Conservation (phyloP, 2,797 vertebrate species). For the Sandelia bainsii region DNA sequence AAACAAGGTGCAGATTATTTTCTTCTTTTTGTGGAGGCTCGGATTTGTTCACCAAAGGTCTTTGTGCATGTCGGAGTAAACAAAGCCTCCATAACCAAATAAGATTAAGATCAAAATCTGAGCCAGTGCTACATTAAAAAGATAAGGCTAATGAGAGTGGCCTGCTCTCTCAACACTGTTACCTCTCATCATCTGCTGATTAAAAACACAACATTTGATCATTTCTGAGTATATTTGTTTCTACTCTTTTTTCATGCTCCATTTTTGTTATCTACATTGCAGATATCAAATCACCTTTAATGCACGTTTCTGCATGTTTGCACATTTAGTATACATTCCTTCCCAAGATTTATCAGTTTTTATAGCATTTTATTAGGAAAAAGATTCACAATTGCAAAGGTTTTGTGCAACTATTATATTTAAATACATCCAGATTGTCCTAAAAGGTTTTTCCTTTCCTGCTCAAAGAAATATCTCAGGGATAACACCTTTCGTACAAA, state of each 20-base stretch:
- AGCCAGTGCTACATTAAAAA: conserved; percentile 54
- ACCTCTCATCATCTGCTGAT: conserved; percentile 41
- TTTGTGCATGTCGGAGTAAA: conserved; percentile 52
- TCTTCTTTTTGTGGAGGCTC: conserved; percentile 2
- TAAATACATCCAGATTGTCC: conserved; percentile 21
- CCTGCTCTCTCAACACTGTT: conserved; percentile 19
- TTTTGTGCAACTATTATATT: conserved; percentile 29
- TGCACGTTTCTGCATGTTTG: background rate
- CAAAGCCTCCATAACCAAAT: conserved; percentile 73
- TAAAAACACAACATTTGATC: conserved; percentile 27
- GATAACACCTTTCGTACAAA: conserved; percentile 76
- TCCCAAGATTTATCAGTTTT: background rate
- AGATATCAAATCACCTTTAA: background rate
- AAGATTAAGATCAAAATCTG: conserved; percentile 79
- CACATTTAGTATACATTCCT: background rate
- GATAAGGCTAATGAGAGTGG: conserved; percentile 69
- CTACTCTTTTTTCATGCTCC: background rate
- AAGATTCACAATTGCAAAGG: conserved; percentile 11
- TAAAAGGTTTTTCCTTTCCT: conserved; percentile 41
- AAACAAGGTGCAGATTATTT: conserved; percentile 16
- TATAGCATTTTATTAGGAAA: background rate
- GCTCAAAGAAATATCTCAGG: conserved; percentile 68
- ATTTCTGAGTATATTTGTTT: conserved; percentile 3
- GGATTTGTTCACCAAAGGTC: conserved; percentile 54
- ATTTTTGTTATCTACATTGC: conserved; percentile 17